Conservation (phyloP, 2,797 vertebrate genomes). For the Nothura maculosa region DNA sequence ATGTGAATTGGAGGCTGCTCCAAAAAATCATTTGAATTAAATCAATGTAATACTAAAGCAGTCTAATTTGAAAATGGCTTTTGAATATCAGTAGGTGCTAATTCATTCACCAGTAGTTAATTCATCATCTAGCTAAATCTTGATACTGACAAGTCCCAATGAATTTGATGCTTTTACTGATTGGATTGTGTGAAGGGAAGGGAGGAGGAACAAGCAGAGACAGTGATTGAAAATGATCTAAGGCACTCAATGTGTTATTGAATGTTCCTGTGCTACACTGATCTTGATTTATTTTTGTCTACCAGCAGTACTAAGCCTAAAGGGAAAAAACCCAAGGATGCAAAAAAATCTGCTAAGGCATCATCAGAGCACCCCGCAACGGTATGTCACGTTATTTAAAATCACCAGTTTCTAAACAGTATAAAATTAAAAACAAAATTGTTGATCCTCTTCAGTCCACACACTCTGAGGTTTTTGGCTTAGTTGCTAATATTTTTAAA, state of each 20-base stretch:
- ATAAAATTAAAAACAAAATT: background rate
- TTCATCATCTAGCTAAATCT: background rate
- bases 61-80: background rate
- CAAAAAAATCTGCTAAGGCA: constrained; percentile 80
- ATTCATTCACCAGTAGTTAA: background rate
- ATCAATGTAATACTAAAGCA: background rate
- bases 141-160: background rate
- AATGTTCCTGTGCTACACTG: background rate
- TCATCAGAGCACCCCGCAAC: constrained; percentile 73
- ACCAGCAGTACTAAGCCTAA: constrained; percentile 86
- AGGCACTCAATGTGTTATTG: background rate
- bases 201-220: background rate
- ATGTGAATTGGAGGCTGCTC: background rate
- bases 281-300: constrained; percentile 33
- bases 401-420: background rate
- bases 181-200: background rate
- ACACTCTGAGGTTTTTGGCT: background rate
- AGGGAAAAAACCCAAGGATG: constrained; percentile 91
- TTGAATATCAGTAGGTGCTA: background rate
- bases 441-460: background rate
- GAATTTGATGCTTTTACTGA: background rate
- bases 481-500: background rate
- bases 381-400: constrained; percentile 78
- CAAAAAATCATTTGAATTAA: background rate
- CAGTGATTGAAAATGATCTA: background rate